phyloP scores from a whole-genome alignment of 1,140 invertebrate species.

The Phortica variegata region DNA sequence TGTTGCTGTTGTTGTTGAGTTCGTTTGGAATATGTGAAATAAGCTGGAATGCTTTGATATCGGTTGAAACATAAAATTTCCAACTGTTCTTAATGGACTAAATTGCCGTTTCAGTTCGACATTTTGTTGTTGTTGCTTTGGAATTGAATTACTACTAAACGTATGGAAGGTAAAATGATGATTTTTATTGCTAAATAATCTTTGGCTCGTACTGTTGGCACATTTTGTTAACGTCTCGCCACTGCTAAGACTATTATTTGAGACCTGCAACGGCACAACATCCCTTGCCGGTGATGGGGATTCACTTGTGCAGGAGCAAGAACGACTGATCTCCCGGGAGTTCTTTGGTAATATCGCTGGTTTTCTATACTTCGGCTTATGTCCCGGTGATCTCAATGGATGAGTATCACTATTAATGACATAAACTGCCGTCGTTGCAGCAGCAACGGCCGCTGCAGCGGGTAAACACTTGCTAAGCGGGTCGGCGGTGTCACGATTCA shows the following conservation, averaged over 20 bases:
- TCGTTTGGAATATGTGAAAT: conserved; percentile 49
- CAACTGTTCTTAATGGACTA: conserved; percentile 40
- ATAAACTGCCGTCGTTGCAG: conserved; percentile 22
- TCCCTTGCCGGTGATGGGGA: neutral
- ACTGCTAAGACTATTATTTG: neutral
- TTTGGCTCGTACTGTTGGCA: conserved; percentile 12
- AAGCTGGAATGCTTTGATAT: conserved; percentile 49
- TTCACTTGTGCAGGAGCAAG: conserved; percentile 34
- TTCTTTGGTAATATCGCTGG: conserved; percentile 26
- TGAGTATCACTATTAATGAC: conserved; percentile 42
- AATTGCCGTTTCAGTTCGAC: conserved; percentile 14
- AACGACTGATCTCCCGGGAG: conserved; percentile 36
- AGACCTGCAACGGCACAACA: neutral
- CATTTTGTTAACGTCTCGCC: conserved; percentile 1
- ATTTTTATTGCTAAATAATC: neutral
- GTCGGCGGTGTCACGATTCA: conserved; percentile 27
- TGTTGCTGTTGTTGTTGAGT: conserved; percentile 11
- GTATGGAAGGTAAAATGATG: conserved; percentile 6
- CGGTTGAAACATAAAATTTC: conserved; percentile 38
- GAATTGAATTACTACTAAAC: conserved; percentile 7
- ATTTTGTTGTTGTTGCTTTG: conserved; percentile 11
- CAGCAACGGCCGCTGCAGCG: conserved; percentile 9
- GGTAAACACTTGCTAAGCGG: conserved; percentile 31
- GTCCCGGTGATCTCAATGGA: conserved; percentile 25
- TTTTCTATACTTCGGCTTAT: conserved; percentile 48